Evolutionary conservation across 2,888 invertebrate genomes (phyloP).

Genomic region (Marronus borbonicus): DNA sequence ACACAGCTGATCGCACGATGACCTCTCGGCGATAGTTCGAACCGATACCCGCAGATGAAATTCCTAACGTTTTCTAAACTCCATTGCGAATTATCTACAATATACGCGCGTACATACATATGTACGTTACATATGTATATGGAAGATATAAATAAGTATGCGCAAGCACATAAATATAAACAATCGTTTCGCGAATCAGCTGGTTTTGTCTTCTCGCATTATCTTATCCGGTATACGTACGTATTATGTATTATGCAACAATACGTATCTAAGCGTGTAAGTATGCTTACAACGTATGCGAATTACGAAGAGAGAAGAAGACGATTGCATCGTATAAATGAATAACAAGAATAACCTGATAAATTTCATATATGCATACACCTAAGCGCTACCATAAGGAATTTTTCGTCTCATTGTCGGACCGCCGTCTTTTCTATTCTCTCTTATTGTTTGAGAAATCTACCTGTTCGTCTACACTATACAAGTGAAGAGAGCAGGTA

Average conservation of each 20-base stretch:
- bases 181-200: slow-evolving; percentile 45
- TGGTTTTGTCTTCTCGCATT: slow-evolving; percentile 1
- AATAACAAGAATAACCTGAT: no score
- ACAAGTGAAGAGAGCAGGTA: slow-evolving; percentile 30
- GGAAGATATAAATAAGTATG: neutral
- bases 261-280: no score
- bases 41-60: neutral
- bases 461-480: slow-evolving; percentile 24
- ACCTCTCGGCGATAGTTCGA: slow-evolving; percentile 51
- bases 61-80: neutral
- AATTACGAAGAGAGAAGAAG: no score
- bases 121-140: slow-evolving; percentile 7
- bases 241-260: neutral
- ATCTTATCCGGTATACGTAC: neutral
- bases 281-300: no score
- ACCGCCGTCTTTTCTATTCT: neutral
- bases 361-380: no score
- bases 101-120: neutral
- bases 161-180: slow-evolving; percentile 32
- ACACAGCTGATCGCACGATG: slow-evolving; percentile 57
- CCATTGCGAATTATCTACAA: slow-evolving; percentile 1
- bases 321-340: no score
- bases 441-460: slow-evolving; percentile 8
- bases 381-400: no score
- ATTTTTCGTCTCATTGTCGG: no score